Base-by-base conservation (phyloP, 1,140 invertebrate genomes). In the Zaprionus gabonicus region DNA sequence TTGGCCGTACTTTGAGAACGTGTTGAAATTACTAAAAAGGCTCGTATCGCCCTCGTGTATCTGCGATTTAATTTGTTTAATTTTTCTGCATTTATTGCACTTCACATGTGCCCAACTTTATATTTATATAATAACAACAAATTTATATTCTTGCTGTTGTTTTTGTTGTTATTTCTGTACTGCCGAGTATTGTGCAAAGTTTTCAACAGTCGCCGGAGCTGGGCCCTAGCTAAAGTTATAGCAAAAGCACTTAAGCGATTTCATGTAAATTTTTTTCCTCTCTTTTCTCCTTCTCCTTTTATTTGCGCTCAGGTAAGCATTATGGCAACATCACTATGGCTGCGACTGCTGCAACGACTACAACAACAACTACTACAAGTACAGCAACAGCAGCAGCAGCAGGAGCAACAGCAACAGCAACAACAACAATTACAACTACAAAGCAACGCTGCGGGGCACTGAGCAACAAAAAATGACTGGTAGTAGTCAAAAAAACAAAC, bases 171-270 rank as follows among this genome's bases (percentile, higher is more conserved):
- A 1, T 13, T 46, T 36, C 44, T 44, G 28, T 23, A 17, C 20
- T 36, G 44, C 20, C 25, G 27, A 5, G 55, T 57, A 70, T 74
- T 69, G 55, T 71, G 31, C 44, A 79, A 79, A 79, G 67, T 79
- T 79, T 66, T 68, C 27, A 59, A 36, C 58, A 76, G 68, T 59
- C 28, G 28, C 17, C 17, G 59, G 38, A 25, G 49, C 62, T 57
- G 56, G 34, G 34, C 65, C 64, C 67, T 55, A 53, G 55, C 53
- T 58, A 78, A 87, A 87, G 83, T 87, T 83, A 78, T 73, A 71
- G 81, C 62, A 58, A 80, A 88, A 87, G 84, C 83, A 87, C 83
- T 87, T 87, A 87, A 88, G 74, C 84, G 81, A 83, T 87, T 87
- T 83, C 81, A 88, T 87, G 83, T 86, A 88, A 53, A 88, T 82